Base-by-base conservation (phyloP, 30 jellyfish, hydroid and myxozoan species). In the Turritopsis rubra region DNA sequence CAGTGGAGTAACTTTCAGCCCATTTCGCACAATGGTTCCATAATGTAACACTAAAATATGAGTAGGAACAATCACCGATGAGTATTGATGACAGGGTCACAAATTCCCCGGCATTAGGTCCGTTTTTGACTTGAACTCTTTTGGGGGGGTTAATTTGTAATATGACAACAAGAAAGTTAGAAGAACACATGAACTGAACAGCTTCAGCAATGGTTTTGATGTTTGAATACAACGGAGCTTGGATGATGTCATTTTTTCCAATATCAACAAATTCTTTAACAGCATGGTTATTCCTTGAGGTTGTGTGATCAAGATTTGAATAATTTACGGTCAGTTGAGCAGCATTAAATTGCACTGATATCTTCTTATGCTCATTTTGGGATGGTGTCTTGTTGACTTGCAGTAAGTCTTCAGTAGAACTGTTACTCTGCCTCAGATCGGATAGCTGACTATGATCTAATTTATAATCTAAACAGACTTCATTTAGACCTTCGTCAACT, bases 1-100 rank as follows among this genome's bases (percentile, higher is more conserved):
- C 77, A 1, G 30, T 68, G 30, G 31, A 27, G 28, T n/a, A n/a
- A 9, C 77, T 23, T 0, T 68, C 77, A 68, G 19, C 0, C 77
- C 77, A 68, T 1, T 68, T 27, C 9, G 77, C 77, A 68, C 77
- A 68, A 68, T 19, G 4, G 77, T 68, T 68, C 77, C 77, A 68
- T 27, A 68, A 68, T 19, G 77, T 68, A 19, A 68, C 30, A 1
- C 30, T 9, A 68, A 68, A 68, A 19, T 68, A 1, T n/a, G 30
- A 68, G 28, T 68, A n/a, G 19, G 31, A 7, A n/a, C 19, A 17
- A 19, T 68, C 77, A 19, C 77, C 77, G 30, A 68, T 22, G 31
- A 68, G 28, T 68, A 68, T n/a, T 68, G 28, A n/a, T 68, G 77
- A 23, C 16, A 68, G 30, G 17, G 9, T 68, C 19, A 68, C 30